Conservation (phyloP, 2,113 vertebrate genomes). For the Brachionichthys hirsutus region DNA sequence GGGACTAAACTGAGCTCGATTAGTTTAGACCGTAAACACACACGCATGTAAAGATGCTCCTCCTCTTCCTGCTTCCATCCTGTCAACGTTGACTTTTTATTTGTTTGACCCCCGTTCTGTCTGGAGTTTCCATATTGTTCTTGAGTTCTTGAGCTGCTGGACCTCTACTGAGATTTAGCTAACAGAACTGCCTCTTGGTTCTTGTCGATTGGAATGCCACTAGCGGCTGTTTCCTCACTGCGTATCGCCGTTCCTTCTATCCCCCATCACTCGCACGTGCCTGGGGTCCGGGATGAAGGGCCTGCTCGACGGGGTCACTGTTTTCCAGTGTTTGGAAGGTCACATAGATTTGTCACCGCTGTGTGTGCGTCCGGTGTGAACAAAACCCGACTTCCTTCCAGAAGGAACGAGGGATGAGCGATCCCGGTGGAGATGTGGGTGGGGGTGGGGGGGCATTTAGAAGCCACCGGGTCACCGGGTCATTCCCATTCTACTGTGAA, state of each 20-base stretch:
- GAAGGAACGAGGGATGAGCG: constrained; percentile 42
- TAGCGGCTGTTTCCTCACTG: neutral
- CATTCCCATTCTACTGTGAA: constrained; percentile 73
- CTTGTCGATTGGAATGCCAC: too few species aligned
- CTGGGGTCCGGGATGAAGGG: constrained; percentile 43
- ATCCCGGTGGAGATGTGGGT: constrained; percentile 50
- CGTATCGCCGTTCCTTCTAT: neutral
- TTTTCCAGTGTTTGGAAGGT: constrained; percentile 74
- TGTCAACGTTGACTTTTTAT: neutral
- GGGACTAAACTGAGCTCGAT: constrained; percentile 21
- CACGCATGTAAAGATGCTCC: neutral
- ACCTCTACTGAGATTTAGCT: too few species aligned
- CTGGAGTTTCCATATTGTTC: too few species aligned
- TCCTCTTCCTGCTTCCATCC: neutral
- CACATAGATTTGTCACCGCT: constrained; percentile 52
- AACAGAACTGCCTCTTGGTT: too few species aligned
- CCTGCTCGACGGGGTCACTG: constrained; percentile 52
- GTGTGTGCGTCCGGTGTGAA: constrained; percentile 57
- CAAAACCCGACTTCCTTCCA: constrained; percentile 56
- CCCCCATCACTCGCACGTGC: constrained; percentile 41
- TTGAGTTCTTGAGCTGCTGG: too few species aligned
- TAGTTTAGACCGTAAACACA: neutral
- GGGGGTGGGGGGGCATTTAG: constrained; percentile 31
- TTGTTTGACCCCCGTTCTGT: too few species aligned
- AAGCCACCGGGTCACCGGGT: constrained; percentile 38